Base-by-base conservation (phyloP, 2,797 vertebrate species). In the Sciaenops ocellatus region DNA sequence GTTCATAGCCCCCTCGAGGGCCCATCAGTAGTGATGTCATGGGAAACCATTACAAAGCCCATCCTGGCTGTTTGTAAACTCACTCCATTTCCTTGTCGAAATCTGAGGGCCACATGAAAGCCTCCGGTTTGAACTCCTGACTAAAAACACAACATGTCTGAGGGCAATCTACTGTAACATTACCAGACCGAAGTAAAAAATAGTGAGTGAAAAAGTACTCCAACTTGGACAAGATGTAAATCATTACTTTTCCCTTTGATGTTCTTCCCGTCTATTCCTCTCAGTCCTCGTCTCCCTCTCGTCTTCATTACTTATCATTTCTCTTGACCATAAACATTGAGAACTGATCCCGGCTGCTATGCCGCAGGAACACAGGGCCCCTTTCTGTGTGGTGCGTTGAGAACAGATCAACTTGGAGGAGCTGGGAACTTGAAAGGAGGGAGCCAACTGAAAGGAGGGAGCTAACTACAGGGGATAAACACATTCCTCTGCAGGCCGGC, bases 21-120 rank as follows among this genome's bases (percentile, higher is more conserved):
- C 80, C 84, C 84, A 65, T 84, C 80, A 85, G 84, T 42, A 85
- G 87, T 95, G 94, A 95, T 95, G 94, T 95, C 94, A 95, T 94
- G 94, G 94, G 93, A 95, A 95, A 92, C 82, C 73, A 80, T 85
- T 80, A 79, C 85, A 89, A 90, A 89, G 83, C 69, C 83, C 65
- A 51, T 80, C 86, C 66, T 15, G 63, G 72, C 69, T 90, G 90
- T 91, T 89, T 90, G 90, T 90, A 90, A 92, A 93, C 90, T 86
- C 61, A 73, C 81, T 78, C 47, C 52, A 48, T 85, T 90, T 90
- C 83, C 86, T 83, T 47, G 72, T 73, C 6, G 64, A 85, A 85
- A 84, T 88, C 42, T 51, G 59, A 78, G 46, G 72, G 65, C 77
- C 83, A 81, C 81, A 82, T 84, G 65, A 87, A 88, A 85, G 87